These are phyloP conservation scores for Aphrophora alni DNA, from an alignment of 2,888 invertebrate species.

Conservation along the genomic window DNA sequence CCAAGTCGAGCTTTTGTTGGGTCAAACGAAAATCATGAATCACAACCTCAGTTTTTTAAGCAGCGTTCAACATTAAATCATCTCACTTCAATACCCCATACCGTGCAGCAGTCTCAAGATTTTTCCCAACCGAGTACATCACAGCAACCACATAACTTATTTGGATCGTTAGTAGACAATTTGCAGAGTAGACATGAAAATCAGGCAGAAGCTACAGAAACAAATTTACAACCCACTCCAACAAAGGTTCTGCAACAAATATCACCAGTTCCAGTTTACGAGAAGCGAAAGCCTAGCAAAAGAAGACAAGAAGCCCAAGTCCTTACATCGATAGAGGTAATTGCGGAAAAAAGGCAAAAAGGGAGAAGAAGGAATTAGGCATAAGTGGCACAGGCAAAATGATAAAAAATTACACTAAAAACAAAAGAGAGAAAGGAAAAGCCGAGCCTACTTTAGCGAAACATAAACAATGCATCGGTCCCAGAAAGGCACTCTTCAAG, in stretches of 20 bases:
- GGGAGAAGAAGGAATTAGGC: not conserved
- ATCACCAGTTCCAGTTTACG: not conserved
- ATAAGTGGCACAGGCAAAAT: not conserved
- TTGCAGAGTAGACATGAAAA: not conserved
- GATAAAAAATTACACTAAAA: no score
- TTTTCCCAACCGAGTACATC: no score
- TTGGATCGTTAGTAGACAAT: no score
- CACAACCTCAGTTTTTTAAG: not conserved
- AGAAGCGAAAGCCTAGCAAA: not conserved
- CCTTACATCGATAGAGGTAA: not conserved
- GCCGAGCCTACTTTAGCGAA: no score
- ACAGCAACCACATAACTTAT: no score
- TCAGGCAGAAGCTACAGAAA: not conserved
- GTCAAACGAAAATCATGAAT: not conserved
- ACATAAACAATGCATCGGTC: no score
- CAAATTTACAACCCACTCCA: not conserved
- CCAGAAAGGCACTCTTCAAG: no score
- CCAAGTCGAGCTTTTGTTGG: not conserved
- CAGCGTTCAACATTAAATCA: no score
- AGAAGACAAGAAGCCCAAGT: not conserved
- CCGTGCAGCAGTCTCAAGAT: no score
- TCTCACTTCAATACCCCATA: no score
- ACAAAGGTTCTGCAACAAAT: not conserved
- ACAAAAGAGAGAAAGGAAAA: no score
- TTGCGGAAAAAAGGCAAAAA: not conserved